Evolutionary conservation across 1,140 invertebrate genomes (phyloP).

Genomic region (Apis florea): DNA sequence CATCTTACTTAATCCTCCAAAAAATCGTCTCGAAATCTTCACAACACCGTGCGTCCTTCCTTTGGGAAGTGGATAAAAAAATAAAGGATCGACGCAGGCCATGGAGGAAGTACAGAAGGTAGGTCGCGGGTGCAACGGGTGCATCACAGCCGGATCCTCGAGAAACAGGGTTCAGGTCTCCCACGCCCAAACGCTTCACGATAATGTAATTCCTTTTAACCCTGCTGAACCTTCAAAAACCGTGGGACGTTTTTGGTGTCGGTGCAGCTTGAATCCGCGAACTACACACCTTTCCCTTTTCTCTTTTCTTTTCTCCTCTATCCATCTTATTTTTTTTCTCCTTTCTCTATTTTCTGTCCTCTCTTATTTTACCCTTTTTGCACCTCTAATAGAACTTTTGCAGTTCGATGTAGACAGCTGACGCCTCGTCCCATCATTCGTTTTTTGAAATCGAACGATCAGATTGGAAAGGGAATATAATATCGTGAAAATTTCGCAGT

Average conservation of each 20-base stretch:
- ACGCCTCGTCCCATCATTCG: background rate
- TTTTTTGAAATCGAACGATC: too few species aligned
- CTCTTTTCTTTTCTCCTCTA: background rate
- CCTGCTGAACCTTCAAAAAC: slow-evolving; percentile 67
- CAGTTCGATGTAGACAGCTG: slow-evolving; percentile 14
- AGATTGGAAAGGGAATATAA: background rate
- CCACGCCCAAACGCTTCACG: slow-evolving; percentile 73
- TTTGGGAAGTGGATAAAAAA: slow-evolving; percentile 14
- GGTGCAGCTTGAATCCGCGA: slow-evolving; percentile 41
- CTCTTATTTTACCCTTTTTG: background rate
- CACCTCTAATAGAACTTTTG: slow-evolving; percentile 3
- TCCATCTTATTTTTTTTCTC: background rate
- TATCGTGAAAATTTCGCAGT: background rate
- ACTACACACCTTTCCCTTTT: slow-evolving; percentile 10
- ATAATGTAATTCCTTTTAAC: slow-evolving; percentile 74
- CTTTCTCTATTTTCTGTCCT: background rate
- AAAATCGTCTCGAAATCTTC: background rate
- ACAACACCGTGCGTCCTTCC: background rate
- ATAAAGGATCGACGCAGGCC: background rate
- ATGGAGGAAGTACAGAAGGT: slow-evolving; percentile 41
- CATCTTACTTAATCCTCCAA: too few species aligned
- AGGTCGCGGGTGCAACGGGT: slow-evolving; percentile 58
- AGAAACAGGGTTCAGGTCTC: slow-evolving; percentile 54
- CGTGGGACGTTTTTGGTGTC: slow-evolving; percentile 60
- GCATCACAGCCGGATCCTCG: slow-evolving; percentile 64